Evolutionary conservation across 2,888 invertebrate genomes (phyloP).

Genomic region (Eudemis profundana): DNA sequence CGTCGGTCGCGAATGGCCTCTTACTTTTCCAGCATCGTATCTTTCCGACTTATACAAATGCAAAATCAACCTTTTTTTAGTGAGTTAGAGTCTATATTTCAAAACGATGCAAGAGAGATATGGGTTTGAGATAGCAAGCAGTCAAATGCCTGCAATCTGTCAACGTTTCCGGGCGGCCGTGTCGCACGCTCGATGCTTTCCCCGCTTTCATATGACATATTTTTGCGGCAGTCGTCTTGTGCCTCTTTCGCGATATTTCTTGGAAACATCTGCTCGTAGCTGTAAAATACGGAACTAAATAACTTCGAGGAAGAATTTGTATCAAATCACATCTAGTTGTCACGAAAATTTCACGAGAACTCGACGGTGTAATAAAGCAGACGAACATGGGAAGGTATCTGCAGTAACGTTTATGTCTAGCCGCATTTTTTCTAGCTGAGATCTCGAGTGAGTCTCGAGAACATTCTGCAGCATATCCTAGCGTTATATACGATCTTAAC

Average conservation of each 20-base stretch:
- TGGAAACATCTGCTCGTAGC: slow-evolving; percentile 19
- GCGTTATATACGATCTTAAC: background rate
- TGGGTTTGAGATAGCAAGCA: slow-evolving; percentile 19
- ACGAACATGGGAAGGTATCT: background rate
- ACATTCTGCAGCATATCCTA: background rate
- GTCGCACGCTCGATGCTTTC: slow-evolving; percentile 51
- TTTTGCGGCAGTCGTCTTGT: slow-evolving; percentile 49
- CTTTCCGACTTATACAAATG: background rate
- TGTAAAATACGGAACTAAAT: slow-evolving; percentile 26
- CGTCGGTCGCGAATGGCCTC: slow-evolving; percentile 48
- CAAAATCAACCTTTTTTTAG: background rate
- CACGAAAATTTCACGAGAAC: no score
- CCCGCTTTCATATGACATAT: slow-evolving; percentile 56
- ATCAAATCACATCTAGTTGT: background rate
- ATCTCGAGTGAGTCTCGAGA: background rate
- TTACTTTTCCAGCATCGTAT: slow-evolving; percentile 18
- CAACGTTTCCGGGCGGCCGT: slow-evolving; percentile 61
- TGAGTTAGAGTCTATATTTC: slow-evolving; percentile 45
- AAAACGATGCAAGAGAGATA: slow-evolving; percentile 41
- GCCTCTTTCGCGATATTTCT: slow-evolving; percentile 21
- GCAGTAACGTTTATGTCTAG: background rate
- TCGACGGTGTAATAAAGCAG: background rate
- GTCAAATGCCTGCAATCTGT: slow-evolving; percentile 65
- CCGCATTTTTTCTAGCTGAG: background rate
- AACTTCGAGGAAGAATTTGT: background rate